phyloP scores from a whole-genome alignment of 2,797 vertebrate species.

The Typhlichthys subterraneus region DNA sequence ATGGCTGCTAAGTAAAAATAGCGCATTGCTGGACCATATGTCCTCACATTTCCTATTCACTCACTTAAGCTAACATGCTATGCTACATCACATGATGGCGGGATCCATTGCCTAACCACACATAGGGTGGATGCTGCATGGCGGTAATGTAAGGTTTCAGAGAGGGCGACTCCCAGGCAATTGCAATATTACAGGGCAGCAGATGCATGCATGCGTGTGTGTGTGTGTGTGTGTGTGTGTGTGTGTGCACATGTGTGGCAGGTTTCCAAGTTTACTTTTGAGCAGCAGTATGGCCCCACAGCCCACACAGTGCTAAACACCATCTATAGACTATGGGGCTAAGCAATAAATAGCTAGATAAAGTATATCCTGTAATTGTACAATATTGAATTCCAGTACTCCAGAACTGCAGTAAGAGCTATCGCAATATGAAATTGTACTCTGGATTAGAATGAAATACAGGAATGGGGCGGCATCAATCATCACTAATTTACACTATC shows the following conservation, averaged over 20 bases:
- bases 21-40: no score
- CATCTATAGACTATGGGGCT: slow-evolving; percentile 63
- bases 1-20: no score
- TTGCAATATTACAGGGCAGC: slow-evolving; percentile 57
- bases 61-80: background rate
- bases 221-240: slow-evolving; percentile 24
- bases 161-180: slow-evolving; percentile 43
- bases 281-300: slow-evolving; percentile 61
- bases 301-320: slow-evolving; percentile 54
- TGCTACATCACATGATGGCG: slow-evolving; percentile 2
- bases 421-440: slow-evolving; percentile 22
- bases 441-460: slow-evolving; percentile 30
- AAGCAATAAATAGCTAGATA: slow-evolving; percentile 38
- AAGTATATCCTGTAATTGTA: no score
- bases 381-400: background rate
- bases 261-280: slow-evolving; percentile 68
- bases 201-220: slow-evolving; percentile 33
- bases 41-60: no score
- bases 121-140: slow-evolving; percentile 39
- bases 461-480: background rate
- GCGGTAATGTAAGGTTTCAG: slow-evolving; percentile 51
- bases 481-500: background rate
- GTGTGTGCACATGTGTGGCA: slow-evolving; percentile 8
- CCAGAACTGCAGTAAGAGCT: slow-evolving; percentile 38
- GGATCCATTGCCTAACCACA: slow-evolving; percentile 45